A percentile compares a stretch with the other conserved stretches of the same genome.
phyloP scores from a whole-genome alignment of 2,888 invertebrate genomes.

The Eremobia ochroleuca region DNA sequence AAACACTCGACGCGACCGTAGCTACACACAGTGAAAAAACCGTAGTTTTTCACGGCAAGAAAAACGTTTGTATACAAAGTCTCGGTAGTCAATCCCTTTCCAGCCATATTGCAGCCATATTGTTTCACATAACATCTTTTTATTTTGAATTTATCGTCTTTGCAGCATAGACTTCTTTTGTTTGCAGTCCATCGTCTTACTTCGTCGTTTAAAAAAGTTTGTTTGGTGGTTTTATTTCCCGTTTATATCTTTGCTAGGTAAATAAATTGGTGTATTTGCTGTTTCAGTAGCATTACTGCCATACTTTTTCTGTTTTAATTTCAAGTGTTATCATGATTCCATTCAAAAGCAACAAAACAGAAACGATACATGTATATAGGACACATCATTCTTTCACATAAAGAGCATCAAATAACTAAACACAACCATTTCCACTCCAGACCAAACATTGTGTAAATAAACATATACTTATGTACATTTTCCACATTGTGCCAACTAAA shows the following conservation, averaged over 20 bases:
- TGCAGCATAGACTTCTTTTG: neutral
- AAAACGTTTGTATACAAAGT: too few relatives aligned
- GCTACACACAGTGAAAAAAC: too few relatives aligned
- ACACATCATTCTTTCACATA: neutral
- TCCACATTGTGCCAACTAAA: constrained; percentile 34
- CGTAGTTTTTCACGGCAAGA: too few relatives aligned
- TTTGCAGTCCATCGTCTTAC: neutral
- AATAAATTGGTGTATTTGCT: neutral
- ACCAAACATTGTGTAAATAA: constrained; percentile 29
- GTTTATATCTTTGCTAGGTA: neutral
- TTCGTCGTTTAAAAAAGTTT: neutral
- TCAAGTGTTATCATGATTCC: neutral
- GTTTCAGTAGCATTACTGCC: neutral
- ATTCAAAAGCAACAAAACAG: neutral
- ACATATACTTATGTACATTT: neutral
- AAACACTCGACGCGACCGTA: too few relatives aligned
- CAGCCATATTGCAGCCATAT: neutral
- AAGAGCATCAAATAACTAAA: constrained; percentile 30
- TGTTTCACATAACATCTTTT: neutral
- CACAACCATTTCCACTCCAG: constrained; percentile 24
- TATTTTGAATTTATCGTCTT: neutral
- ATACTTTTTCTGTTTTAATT: neutral
- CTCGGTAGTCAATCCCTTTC: neutral
- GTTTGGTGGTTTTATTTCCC: too few relatives aligned
- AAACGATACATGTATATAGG: neutral